Evolutionary conservation across 2,113 vertebrate species (phyloP).

Genomic region (Actenoides lindsayi): DNA sequence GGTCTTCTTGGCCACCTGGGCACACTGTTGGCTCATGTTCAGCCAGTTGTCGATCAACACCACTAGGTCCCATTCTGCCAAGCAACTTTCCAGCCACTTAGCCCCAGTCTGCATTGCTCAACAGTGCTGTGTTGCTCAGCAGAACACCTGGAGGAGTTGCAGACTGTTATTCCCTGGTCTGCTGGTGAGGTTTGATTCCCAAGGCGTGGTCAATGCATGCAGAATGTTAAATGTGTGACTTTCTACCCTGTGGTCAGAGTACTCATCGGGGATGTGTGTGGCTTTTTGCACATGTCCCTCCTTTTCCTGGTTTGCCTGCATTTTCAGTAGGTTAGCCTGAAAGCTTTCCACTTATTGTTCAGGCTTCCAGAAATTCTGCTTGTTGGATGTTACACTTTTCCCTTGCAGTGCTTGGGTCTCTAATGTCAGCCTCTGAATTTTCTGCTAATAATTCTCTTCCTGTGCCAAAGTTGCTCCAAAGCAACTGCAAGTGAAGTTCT

Average conservation of each 20-base stretch:
- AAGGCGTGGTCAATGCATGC: not conserved
- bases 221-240: not conserved
- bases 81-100: too few relatives aligned
- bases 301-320: not conserved
- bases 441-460: not conserved
- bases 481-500: not conserved
- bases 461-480: not conserved
- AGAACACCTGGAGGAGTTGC: not conserved
- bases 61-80: too few relatives aligned
- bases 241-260: not conserved
- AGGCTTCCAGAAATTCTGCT: not conserved
- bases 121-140: not conserved
- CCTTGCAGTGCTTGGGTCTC: not conserved
- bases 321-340: not conserved
- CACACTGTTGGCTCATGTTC: too few relatives aligned
- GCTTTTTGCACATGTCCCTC: not conserved
- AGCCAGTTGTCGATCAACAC: too few relatives aligned
- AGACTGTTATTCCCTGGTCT: not conserved
- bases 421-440: not conserved
- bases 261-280: not conserved
- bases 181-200: not conserved
- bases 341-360: not conserved
- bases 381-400: not conserved
- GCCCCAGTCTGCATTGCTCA: too few relatives aligned
- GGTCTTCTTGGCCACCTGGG: too few relatives aligned